A percentile compares a stretch with the other conserved stretches of the same genome.
phyloP scores from a whole-genome alignment of 2,113 vertebrate genomes.

The Willisornis vidua region DNA sequence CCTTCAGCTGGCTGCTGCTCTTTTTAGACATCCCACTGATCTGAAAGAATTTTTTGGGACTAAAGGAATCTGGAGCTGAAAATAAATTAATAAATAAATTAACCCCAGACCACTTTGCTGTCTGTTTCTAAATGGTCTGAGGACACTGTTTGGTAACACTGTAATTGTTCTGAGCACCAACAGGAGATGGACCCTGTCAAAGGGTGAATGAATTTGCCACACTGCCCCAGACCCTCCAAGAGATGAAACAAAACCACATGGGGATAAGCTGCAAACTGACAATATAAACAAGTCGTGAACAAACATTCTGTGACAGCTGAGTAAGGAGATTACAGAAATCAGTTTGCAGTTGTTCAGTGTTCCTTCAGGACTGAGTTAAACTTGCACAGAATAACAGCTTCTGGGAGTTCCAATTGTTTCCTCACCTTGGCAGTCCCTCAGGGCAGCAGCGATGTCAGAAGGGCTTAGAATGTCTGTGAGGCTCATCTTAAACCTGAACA shows the following conservation, averaged over 20 bases:
- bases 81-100: slow-evolving; percentile 53
- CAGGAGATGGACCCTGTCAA: neutral
- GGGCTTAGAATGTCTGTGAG: slow-evolving; percentile 90
- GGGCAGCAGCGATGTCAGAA: slow-evolving; percentile 89
- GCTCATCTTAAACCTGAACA: slow-evolving; percentile 87
- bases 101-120: neutral
- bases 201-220: neutral
- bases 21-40: slow-evolving; percentile 92
- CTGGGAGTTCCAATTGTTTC: neutral
- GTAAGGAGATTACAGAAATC: neutral
- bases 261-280: neutral
- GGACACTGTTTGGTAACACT: neutral
- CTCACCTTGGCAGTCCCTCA: slow-evolving; percentile 96
- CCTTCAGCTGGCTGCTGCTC: slow-evolving; percentile 86
- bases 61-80: slow-evolving; percentile 91
- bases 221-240: neutral
- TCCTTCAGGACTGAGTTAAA: neutral
- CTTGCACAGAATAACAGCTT: neutral
- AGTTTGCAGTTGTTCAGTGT: neutral
- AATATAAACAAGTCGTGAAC: neutral
- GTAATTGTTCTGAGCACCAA: neutral
- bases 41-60: slow-evolving; percentile 95
- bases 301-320: neutral
- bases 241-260: neutral
- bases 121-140: neutral